phyloP scores from a whole-genome alignment of 1,140 invertebrate genomes.

The fruit fly (Drosophila melanogaster) region DNA sequence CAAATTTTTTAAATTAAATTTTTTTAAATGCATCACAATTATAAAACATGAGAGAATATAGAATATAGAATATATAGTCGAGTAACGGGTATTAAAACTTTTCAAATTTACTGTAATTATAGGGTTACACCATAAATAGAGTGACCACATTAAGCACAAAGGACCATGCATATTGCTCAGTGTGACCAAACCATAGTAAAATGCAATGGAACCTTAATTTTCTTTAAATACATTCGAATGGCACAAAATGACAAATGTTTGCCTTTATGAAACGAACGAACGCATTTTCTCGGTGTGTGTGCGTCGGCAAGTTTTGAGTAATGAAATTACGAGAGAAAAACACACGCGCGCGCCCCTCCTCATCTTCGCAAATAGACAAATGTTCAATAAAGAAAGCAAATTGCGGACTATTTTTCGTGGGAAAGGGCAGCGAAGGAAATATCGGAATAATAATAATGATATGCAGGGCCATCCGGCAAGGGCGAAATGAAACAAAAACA shows the following conservation, averaged over 20 bases:
- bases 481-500: slow-evolving; percentile 58
- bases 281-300: slow-evolving; percentile 2
- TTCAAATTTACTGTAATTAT: background rate
- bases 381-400: slow-evolving; percentile 69
- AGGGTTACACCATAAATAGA: background rate
- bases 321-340: slow-evolving; percentile 70
- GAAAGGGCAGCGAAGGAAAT: slow-evolving; percentile 17
- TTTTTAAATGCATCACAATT: no score
- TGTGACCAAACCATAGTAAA: background rate
- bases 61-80: no score
- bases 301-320: slow-evolving; percentile 53
- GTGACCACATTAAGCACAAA: background rate
- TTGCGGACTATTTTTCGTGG: slow-evolving; percentile 37
- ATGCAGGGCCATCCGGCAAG: slow-evolving; percentile 52
- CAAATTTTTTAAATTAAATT: no score
- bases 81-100: no score
- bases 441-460: slow-evolving; percentile 70
- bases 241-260: background rate
- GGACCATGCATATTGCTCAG: background rate
- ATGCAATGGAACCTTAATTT: no score
- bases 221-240: background rate
- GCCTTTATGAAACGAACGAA: background rate
- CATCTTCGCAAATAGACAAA: slow-evolving; percentile 68
- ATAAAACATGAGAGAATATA: no score
- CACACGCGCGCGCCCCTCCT: slow-evolving; percentile 33